Percentiles rank a stretch among this genome's conserved stretches.
phyloP scores from a whole-genome alignment of 2,888 invertebrate genomes.

The Taphrorychus bicolor region DNA sequence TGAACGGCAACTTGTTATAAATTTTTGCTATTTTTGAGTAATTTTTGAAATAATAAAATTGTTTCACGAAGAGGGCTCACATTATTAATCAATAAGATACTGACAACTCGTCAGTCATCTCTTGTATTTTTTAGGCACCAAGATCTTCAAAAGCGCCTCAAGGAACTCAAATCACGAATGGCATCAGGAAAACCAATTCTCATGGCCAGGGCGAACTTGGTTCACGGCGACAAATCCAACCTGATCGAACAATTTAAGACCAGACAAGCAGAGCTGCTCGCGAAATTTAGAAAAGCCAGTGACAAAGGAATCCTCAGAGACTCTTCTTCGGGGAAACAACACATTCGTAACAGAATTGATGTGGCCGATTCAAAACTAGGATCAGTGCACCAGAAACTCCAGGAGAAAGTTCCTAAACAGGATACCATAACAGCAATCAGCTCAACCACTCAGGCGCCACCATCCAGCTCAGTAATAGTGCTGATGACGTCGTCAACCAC shows the following conservation, averaged over 20 bases:
- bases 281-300: neutral
- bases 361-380: neutral
- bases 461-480: slow-evolving; percentile 1
- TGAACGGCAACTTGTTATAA: no score
- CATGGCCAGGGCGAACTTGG: neutral
- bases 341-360: neutral
- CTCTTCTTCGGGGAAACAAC: no score
- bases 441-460: neutral
- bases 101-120: neutral
- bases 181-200: neutral
- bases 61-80: no score
- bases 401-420: neutral
- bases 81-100: no score
- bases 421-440: neutral
- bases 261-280: slow-evolving; percentile 8
- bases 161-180: slow-evolving; percentile 6
- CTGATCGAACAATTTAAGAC: slow-evolving; percentile 9
- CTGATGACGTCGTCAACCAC: slow-evolving; percentile 1
- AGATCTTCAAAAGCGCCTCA: slow-evolving; percentile 11
- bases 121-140: slow-evolving; percentile 2
- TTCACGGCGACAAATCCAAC: neutral
- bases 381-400: neutral
- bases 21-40: no score
- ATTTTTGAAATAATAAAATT: no score
- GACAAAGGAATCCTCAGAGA: neutral